These are phyloP conservation scores for Halcyon malimbica DNA, from an alignment of 2,113 vertebrate species.

Conservation along the genomic window DNA sequence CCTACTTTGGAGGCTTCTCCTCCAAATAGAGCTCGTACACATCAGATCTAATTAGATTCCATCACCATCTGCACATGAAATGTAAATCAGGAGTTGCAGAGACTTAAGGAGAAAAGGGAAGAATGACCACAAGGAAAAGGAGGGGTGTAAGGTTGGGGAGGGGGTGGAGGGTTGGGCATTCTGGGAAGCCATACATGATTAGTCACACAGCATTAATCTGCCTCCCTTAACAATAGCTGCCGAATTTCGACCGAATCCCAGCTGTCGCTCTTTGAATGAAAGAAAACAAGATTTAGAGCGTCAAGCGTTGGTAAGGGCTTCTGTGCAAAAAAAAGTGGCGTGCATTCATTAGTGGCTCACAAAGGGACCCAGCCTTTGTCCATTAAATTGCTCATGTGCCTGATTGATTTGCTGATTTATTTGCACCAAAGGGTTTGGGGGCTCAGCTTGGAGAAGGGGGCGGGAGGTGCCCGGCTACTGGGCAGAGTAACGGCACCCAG, in stretches of 20 bases:
- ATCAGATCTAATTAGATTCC: slow-evolving; percentile 82
- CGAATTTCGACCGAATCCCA: slow-evolving; percentile 93
- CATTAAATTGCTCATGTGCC: slow-evolving; percentile 78
- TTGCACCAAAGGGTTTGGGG: slow-evolving; percentile 62
- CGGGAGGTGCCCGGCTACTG: slow-evolving; percentile 62
- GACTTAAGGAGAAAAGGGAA: slow-evolving; percentile 73
- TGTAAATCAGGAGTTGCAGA: slow-evolving; percentile 55
- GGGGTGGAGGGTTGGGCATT: slow-evolving; percentile 79
- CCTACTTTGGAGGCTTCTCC: slow-evolving; percentile 47
- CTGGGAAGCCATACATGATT: slow-evolving; percentile 97
- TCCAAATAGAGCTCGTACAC: slow-evolving; percentile 70
- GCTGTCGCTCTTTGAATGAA: slow-evolving; percentile 96
- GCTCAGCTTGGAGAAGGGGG: slow-evolving; percentile 30
- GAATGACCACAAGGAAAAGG: slow-evolving; percentile 71
- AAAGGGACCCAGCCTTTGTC: slow-evolving; percentile 78
- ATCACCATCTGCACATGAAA: slow-evolving; percentile 80
- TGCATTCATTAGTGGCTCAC: slow-evolving; percentile 88
- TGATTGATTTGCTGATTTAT: slow-evolving; percentile 79
- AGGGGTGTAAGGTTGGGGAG: slow-evolving; percentile 72
- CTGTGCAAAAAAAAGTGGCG: slow-evolving; percentile 75
- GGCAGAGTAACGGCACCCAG: slow-evolving; percentile 48
- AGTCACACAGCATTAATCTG: slow-evolving; percentile 98
- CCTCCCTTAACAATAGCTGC: slow-evolving; percentile 89
- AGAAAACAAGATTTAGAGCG: slow-evolving; percentile 95
- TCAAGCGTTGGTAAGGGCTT: slow-evolving; percentile 85